These are phyloP conservation scores for Podocnemis expansa DNA, from an alignment of 2,113 vertebrate genomes.

Conservation along the genomic window DNA sequence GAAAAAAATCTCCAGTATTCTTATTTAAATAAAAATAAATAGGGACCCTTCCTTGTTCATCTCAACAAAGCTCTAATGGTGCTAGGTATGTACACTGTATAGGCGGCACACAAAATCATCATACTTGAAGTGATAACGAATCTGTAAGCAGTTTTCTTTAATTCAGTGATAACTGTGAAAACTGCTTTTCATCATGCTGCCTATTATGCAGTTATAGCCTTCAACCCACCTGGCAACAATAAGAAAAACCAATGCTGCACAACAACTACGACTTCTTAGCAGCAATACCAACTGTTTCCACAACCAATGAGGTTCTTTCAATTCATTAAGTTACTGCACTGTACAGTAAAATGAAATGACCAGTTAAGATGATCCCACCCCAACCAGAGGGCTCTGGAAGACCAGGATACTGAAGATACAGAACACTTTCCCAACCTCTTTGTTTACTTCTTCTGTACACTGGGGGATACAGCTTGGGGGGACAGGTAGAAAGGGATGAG, in stretches of 20 bases:
- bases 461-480: constrained; percentile 67
- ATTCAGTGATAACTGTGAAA: not conserved
- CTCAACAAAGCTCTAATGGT: constrained; percentile 41
- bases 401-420: constrained; percentile 90
- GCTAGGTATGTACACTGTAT: not conserved
- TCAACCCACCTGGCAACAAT: not conserved
- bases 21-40: constrained; percentile 73
- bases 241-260: not conserved
- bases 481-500: constrained; percentile 25
- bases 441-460: constrained; percentile 29
- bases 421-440: constrained; percentile 77
- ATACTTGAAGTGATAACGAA: not conserved
- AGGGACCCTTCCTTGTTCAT: constrained; percentile 48
- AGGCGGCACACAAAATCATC: not conserved
- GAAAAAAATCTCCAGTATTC: constrained; percentile 35
- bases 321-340: constrained; percentile 48
- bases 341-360: constrained; percentile 71
- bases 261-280: constrained; percentile 1
- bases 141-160: not conserved
- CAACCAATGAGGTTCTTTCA: constrained; percentile 73
- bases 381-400: constrained; percentile 79
- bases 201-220: not conserved
- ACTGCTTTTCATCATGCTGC: not conserved
- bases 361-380: constrained; percentile 70
- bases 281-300: constrained; percentile 60